Percentiles rank a stretch among this genome's conserved stretches.
These are phyloP conservation scores for Drosophila ambigua DNA, from an alignment of 1,140 invertebrate species.

Conservation along the genomic window DNA sequence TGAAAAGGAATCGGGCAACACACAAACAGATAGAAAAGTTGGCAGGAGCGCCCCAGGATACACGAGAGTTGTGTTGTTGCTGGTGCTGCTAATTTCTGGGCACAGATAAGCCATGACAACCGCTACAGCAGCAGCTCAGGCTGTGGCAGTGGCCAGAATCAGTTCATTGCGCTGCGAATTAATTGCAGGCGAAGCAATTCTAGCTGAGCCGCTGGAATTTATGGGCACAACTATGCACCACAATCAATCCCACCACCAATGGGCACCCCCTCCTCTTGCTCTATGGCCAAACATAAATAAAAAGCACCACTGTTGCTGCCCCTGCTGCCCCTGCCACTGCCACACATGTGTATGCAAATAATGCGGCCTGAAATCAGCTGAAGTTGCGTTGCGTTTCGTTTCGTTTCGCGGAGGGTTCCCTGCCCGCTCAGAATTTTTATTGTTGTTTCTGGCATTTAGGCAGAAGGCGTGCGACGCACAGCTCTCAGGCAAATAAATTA, in stretches of 20 bases:
- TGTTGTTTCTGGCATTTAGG: constrained; percentile 29
- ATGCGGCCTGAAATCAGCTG: neutral
- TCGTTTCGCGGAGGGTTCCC: neutral
- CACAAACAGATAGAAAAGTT: constrained; percentile 22
- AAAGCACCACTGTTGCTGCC: neutral
- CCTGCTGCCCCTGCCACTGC: neutral
- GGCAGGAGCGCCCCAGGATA: no score
- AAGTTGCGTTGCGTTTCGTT: no score
- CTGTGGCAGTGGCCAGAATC: constrained; percentile 3
- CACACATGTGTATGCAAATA: constrained; percentile 46
- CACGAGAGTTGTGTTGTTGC: no score
- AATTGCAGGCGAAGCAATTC: constrained; percentile 57
- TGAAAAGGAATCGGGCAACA: constrained; percentile 19
- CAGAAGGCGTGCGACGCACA: constrained; percentile 9
- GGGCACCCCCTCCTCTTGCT: neutral
- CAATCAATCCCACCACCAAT: constrained; percentile 27
- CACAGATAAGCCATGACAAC: constrained; percentile 49
- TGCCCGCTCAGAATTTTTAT: constrained; percentile 29
- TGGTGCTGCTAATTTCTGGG: constrained; percentile 48
- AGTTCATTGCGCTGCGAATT: constrained; percentile 57
- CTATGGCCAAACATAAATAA: neutral
- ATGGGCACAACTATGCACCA: constrained; percentile 41
- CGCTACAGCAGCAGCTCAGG: constrained; percentile 5
- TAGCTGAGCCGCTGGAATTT: constrained; percentile 67
- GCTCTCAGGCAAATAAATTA: constrained; percentile 53